These are phyloP conservation scores for Sigmodon hispidus DNA, from an alignment of 2,113 vertebrate species.

Conservation along the genomic window DNA sequence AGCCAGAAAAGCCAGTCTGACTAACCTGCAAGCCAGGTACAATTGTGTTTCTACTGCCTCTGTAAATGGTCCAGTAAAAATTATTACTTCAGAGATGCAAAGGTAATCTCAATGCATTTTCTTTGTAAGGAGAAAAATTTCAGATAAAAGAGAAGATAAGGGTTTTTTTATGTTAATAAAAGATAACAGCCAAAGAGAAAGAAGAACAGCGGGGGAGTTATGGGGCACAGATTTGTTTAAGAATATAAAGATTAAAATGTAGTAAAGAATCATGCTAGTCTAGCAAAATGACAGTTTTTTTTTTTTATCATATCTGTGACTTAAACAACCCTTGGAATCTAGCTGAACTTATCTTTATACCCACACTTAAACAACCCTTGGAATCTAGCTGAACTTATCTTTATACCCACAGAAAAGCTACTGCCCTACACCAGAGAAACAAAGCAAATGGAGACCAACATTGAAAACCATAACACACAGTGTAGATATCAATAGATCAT, in stretches of 20 bases:
- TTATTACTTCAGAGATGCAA: slow-evolving; percentile 18
- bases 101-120: not conserved
- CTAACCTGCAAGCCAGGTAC: not conserved
- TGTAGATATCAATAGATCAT: not conserved
- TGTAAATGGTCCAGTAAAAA: not conserved
- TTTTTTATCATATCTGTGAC: not conserved
- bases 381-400: no score
- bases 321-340: not conserved
- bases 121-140: not conserved
- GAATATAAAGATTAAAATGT: not conserved
- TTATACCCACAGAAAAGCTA: no score
- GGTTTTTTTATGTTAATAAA: not conserved
- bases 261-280: not conserved
- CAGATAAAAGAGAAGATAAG: not conserved
- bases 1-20: not conserved
- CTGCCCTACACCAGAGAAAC: not conserved
- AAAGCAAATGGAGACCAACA: not conserved
- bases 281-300: not conserved
- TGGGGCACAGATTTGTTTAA: not conserved
- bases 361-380: not conserved
- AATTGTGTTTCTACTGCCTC: not conserved
- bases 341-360: no score
- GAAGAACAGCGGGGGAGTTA: not conserved
- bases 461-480: not conserved
- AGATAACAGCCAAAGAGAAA: not conserved